phyloP scores from a whole-genome alignment of 2,113 vertebrate genomes.

The Saccopteryx bilineata region DNA sequence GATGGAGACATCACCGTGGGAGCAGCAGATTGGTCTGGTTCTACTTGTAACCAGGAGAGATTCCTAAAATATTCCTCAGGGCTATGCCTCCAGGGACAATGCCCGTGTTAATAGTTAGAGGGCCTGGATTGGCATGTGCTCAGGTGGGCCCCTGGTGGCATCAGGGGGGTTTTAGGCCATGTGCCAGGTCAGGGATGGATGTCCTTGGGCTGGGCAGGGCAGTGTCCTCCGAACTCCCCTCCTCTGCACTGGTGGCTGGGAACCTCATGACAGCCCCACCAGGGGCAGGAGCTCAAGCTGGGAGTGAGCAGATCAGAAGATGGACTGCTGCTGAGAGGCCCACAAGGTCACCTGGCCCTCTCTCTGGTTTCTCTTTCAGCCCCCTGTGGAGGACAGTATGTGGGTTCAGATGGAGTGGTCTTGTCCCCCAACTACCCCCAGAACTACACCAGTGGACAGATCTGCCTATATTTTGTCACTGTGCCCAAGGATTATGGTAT shows the following conservation, averaged over 20 bases:
- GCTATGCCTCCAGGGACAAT: neutral
- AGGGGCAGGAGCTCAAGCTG: neutral
- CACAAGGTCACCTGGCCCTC: neutral
- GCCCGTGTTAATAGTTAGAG: neutral
- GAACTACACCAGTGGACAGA: conserved; percentile 96
- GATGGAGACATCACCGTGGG: neutral
- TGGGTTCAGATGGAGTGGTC: conserved; percentile 95
- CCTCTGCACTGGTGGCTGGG: neutral
- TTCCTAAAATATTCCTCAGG: neutral
- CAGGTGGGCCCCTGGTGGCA: neutral
- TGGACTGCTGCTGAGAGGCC: neutral
- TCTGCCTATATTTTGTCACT: conserved; percentile 95
- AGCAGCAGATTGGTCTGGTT: neutral
- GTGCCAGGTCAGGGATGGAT: neutral
- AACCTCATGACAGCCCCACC: neutral
- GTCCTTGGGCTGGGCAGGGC: neutral
- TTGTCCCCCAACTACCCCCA: conserved; percentile 97
- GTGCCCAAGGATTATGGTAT: conserved; percentile 98
- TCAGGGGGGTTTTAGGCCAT: neutral
- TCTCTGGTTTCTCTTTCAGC: conserved; percentile 87
- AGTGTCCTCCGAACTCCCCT: neutral
- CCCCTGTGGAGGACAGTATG: conserved; percentile 97
- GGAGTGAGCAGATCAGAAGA: neutral
- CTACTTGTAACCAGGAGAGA: neutral
- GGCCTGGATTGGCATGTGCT: neutral